Evolutionary conservation across 2,797 vertebrate genomes (phyloP).

Genomic region (Prunella strophiata): DNA sequence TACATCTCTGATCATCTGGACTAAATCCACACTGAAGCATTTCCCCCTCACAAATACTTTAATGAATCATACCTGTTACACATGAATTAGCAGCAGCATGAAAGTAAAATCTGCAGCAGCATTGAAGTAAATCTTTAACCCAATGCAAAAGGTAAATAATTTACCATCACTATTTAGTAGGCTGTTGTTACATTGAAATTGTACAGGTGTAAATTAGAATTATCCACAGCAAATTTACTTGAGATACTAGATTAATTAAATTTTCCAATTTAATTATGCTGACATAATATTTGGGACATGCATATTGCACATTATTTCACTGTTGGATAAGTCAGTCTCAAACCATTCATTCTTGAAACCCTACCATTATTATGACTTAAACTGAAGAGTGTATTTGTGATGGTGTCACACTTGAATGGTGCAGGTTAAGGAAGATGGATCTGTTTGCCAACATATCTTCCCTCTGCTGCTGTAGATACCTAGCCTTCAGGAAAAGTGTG

Average conservation of each 20-base stretch:
- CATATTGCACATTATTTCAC: not conserved
- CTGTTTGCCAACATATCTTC: not conserved
- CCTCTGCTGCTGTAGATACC: not conserved
- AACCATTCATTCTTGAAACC: not conserved
- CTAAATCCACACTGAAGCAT: not conserved
- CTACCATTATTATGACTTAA: not conserved
- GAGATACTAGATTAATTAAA: slow-evolving; percentile 24
- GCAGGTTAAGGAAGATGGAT: not conserved
- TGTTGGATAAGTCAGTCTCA: not conserved
- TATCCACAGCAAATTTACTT: not conserved
- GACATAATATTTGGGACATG: slow-evolving; percentile 14
- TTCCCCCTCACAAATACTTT: not conserved
- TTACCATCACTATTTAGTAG: not conserved
- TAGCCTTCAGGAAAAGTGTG: not conserved
- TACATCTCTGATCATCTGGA: not conserved
- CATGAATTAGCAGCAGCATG: not conserved
- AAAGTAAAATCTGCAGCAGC: not conserved
- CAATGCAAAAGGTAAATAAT: not conserved
- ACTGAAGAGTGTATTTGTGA: not conserved
- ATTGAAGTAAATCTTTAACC: not conserved
- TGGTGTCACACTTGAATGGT: not conserved
- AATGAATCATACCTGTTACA: not conserved
- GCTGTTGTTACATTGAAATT: not conserved
- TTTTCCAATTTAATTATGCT: slow-evolving; percentile 22
- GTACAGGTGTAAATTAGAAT: slow-evolving; percentile 1